Percentiles rank a stretch among this genome's conserved stretches.
phyloP scores from a whole-genome alignment of 2,888 invertebrate species.

The Tromatobia lineatoria region DNA sequence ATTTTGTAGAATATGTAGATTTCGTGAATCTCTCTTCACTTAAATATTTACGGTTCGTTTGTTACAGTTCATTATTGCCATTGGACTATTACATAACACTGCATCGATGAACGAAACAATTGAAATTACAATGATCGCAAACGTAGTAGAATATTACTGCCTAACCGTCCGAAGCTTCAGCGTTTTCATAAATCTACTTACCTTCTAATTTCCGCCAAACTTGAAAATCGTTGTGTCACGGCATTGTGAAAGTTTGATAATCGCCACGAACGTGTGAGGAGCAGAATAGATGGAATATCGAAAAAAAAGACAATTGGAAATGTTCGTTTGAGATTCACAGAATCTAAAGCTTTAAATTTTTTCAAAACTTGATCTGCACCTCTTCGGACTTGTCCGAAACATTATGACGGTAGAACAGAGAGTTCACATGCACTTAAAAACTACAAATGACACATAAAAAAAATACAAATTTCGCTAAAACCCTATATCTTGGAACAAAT shows the following conservation, averaged over 20 bases:
- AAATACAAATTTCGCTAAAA: background rate
- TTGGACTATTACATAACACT: background rate
- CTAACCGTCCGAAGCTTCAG: background rate
- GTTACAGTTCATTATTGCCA: background rate
- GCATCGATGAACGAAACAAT: background rate
- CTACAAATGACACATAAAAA: background rate
- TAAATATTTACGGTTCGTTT: constrained; percentile 3
- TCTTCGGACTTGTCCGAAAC: too few species aligned
- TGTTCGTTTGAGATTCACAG: too few species aligned
- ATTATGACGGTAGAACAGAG: background rate
- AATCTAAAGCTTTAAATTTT: too few species aligned
- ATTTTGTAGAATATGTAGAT: background rate
- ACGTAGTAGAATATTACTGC: background rate
- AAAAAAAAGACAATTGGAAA: too few species aligned
- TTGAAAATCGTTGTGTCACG: background rate
- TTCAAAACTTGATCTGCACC: background rate
- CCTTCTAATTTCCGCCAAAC: constrained; percentile 13
- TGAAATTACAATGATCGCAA: background rate
- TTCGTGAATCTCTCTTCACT: constrained; percentile 3
- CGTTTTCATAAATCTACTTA: constrained; percentile 39
- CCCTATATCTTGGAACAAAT: constrained; percentile 29
- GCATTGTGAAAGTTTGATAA: background rate
- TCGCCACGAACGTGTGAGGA: too few species aligned
- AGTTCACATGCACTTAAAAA: background rate
- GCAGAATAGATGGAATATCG: too few species aligned